These are phyloP conservation scores for Gopherus evgoodei DNA, from an alignment of 2,113 vertebrate genomes.

Conservation along the genomic window DNA sequence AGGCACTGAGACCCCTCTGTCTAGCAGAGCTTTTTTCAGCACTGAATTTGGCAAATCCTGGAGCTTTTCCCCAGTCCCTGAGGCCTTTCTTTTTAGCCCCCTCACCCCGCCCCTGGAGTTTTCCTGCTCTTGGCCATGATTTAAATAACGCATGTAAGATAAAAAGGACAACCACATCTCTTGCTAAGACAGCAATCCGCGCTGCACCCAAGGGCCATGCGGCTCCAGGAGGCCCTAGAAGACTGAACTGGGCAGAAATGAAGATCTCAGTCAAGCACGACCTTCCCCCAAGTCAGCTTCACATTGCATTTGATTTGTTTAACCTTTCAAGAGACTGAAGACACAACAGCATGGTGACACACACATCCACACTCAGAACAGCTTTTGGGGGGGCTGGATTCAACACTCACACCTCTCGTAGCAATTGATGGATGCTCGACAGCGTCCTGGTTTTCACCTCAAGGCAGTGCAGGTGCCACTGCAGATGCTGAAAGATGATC, in stretches of 20 bases:
- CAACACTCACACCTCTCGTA: background rate
- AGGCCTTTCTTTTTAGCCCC: background rate
- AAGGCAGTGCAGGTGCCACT: too few relatives aligned
- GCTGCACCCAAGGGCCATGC: background rate
- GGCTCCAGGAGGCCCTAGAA: background rate
- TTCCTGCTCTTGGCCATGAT: background rate
- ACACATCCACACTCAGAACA: background rate
- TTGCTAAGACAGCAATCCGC: background rate
- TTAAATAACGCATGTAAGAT: background rate
- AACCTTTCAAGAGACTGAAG: background rate
- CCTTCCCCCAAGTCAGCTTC: background rate
- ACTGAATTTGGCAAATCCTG: background rate
- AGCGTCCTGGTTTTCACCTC: too few relatives aligned
- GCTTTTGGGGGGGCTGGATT: background rate
- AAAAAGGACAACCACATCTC: background rate
- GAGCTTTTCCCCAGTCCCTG: background rate
- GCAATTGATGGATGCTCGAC: background rate
- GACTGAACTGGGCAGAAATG: too few relatives aligned
- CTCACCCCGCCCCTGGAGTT: accelerated
- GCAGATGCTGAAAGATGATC: too few relatives aligned
- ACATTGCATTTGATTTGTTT: background rate
- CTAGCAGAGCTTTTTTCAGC: background rate
- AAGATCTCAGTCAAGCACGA: too few relatives aligned
- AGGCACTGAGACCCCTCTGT: background rate
- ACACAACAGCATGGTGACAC: too few relatives aligned